These are phyloP conservation scores for Dromiciops gliroides DNA, from an alignment of 2,113 vertebrate genomes.

Conservation along the genomic window DNA sequence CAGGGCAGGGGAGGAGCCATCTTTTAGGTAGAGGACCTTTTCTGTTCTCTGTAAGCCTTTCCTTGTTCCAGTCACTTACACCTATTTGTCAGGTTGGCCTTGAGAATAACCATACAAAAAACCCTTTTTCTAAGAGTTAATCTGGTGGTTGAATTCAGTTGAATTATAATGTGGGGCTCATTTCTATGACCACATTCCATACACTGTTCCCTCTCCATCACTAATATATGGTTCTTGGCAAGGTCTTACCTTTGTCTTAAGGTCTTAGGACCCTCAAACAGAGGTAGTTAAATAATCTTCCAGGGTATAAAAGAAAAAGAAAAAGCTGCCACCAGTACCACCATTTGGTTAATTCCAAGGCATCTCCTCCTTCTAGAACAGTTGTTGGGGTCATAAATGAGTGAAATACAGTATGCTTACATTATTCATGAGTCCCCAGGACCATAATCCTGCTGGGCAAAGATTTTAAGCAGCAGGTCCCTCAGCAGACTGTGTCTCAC, in stretches of 20 bases:
- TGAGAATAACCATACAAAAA: background rate
- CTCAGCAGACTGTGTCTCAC: background rate
- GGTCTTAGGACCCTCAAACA: background rate
- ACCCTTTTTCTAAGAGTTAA: background rate
- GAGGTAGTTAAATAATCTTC: background rate
- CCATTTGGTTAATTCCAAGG: constrained; percentile 46
- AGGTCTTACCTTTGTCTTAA: background rate
- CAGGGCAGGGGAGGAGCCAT: background rate
- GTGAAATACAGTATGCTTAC: constrained; percentile 17
- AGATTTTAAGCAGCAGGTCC: constrained; percentile 58
- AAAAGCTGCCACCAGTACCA: background rate
- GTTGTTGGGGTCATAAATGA: constrained; percentile 45
- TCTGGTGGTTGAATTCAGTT: background rate
- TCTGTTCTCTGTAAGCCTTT: background rate
- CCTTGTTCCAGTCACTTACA: background rate
- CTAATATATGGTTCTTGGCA: background rate
- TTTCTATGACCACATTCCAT: background rate
- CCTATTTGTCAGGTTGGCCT: background rate
- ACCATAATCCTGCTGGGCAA: constrained; percentile 19
- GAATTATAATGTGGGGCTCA: background rate
- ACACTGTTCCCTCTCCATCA: no score
- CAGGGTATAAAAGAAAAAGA: background rate
- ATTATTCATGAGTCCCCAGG: constrained; percentile 15
- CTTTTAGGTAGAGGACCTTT: background rate
- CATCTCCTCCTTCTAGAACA: constrained; percentile 16